Percentiles rank a stretch among this genome's conserved stretches.
phyloP scores from a whole-genome alignment of 2,888 invertebrate genomes.

The Lissocephala sabroskyi region DNA sequence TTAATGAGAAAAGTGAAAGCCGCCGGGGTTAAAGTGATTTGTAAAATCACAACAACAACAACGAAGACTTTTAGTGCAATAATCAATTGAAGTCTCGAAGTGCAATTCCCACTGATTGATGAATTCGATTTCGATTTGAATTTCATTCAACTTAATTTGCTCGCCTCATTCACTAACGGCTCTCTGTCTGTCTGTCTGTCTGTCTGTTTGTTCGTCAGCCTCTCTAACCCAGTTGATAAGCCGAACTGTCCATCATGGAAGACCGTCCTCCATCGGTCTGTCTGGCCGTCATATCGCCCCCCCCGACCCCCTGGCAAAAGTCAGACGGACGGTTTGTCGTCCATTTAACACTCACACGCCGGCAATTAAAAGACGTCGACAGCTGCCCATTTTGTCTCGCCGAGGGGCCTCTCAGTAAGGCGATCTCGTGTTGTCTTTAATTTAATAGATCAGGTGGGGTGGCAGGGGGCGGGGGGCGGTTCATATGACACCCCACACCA shows the following conservation, averaged over 20 bases:
- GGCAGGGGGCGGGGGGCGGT: background rate
- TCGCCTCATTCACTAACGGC: too few species aligned
- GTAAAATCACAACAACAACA: background rate
- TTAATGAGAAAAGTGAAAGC: slow-evolving; percentile 65
- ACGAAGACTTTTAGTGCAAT: slow-evolving; percentile 9
- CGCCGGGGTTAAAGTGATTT: slow-evolving; percentile 60
- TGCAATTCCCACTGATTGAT: too few species aligned
- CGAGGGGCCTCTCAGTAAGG: too few species aligned
- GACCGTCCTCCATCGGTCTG: background rate
- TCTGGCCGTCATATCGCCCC: background rate
- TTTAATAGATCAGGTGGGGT: slow-evolving; percentile 1
- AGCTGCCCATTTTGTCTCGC: slow-evolving; percentile 43
- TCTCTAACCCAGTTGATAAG: too few species aligned
- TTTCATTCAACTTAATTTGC: too few species aligned
- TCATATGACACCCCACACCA: slow-evolving; percentile 1
- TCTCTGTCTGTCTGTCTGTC: too few species aligned
- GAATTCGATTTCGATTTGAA: slow-evolving; percentile 17
- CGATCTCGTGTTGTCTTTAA: slow-evolving; percentile 19
- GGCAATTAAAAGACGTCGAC: slow-evolving; percentile 56
- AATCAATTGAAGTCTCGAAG: slow-evolving; percentile 28
- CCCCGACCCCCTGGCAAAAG: too few species aligned
- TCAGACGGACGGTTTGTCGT: background rate
- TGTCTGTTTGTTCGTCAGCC: too few species aligned
- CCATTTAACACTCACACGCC: slow-evolving; percentile 49
- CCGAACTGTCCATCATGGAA: too few species aligned